Base-by-base conservation (phyloP, 2,888 invertebrate species). In the Phortica okadai region DNA sequence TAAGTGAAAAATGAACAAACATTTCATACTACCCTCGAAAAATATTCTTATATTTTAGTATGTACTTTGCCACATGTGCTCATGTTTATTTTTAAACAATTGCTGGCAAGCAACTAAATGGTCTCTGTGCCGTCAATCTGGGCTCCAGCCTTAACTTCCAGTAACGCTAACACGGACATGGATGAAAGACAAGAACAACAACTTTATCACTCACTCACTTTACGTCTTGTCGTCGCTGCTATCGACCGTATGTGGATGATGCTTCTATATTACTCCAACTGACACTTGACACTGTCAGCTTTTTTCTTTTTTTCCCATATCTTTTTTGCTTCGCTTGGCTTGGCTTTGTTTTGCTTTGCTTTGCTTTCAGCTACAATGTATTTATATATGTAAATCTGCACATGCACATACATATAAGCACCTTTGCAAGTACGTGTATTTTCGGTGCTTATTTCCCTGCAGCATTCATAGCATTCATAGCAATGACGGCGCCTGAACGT, bases 201-300 rank as follows among this genome's bases (percentile, higher is more conserved):
- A 14, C 33, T 50, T 6, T 50, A 8, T 50, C 8, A 50, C 50
- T 50, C 50, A 21, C 8, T 62, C 6, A n/a, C 1, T 11, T 62
- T 25, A 1, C 10, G 10, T 41, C 42, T 73, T 41, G 10, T 58
- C 44, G 73, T 42, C 42, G 7, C 50, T 25, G 50, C 44, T 50
- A 45, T 69, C 33, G 64, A 33, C 10, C 50, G 8, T 50, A 6
- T 14, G 8, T 62, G 16, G 59, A n/a, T 69, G 10, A 21, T 21
- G 21, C 69, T 21, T 41, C 42, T 62, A 62, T 42, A 73, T 73
- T 73, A 45, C 73, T 42, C 62, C 62, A 21, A 59, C 16, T 73
- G 73, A 62, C 73, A 59, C 73, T 59, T 62, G 62, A 73, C 45
- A 73, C 45, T 62, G 59, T 16, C 73, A 73, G 73, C 59, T 73